Evolutionary conservation across 2,113 vertebrate genomes (phyloP).

Genomic region (Etia nguti): DNA sequence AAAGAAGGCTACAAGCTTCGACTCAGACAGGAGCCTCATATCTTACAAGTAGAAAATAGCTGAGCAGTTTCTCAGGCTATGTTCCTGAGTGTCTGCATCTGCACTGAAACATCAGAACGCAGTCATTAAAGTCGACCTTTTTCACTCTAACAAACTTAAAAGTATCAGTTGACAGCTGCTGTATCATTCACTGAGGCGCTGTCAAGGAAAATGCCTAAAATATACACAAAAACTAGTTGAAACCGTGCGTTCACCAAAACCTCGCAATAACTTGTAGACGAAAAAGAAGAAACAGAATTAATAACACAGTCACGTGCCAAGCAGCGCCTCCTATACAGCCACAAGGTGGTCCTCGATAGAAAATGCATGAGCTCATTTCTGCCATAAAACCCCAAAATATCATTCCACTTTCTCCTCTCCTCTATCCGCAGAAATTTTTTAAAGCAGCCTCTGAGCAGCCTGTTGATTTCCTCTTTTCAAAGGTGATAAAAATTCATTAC

Average conservation of each 20-base stretch:
- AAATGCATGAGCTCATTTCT: background rate
- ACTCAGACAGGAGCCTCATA: background rate
- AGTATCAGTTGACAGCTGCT: background rate
- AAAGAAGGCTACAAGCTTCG: background rate
- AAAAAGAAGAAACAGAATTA: background rate
- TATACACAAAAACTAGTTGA: background rate
- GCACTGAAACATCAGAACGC: background rate
- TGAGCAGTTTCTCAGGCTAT: background rate
- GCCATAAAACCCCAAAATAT: background rate
- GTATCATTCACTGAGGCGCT: background rate
- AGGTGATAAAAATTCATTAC: constrained; percentile 19
- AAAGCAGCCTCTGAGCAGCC: background rate
- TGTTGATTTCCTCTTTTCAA: background rate
- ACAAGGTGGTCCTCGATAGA: background rate
- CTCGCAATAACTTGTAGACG: background rate
- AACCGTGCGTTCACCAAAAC: background rate
- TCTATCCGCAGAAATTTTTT: background rate
- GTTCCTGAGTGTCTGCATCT: background rate
- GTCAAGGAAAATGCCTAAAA: background rate
- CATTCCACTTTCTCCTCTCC: background rate
- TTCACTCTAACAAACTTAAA: background rate
- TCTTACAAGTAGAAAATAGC: background rate
- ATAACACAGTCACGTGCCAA: background rate
- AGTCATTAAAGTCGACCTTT: background rate
- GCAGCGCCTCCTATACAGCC: background rate